Evolutionary conservation across 2,113 vertebrate species (phyloP).

Genomic region (Microcebus tavaratra): DNA sequence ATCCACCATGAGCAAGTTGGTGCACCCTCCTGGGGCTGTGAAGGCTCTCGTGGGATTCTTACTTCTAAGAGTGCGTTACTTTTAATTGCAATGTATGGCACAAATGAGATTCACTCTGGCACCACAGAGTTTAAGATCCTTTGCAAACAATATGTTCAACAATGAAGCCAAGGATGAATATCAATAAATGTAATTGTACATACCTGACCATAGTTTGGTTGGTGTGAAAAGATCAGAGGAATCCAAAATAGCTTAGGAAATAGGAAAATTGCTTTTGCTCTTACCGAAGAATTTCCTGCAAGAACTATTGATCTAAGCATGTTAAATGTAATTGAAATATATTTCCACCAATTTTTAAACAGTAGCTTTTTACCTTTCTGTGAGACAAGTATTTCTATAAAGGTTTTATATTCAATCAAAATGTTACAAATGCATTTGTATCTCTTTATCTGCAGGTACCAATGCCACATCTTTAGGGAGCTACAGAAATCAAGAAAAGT

Average conservation of each 20-base stretch:
- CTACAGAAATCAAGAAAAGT: conserved; percentile 78
- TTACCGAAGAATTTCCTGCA: conserved; percentile 71
- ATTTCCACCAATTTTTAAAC: conserved; percentile 81
- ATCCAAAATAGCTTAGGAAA: conserved; percentile 76
- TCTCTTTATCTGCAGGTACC: conserved; percentile 75
- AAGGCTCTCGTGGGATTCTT: not conserved
- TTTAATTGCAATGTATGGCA: conserved; percentile 68
- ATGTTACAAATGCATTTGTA: conserved; percentile 77
- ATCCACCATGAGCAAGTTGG: not conserved
- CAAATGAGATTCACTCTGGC: conserved; percentile 48
- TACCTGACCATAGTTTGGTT: conserved; percentile 71
- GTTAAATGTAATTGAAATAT: conserved; percentile 83
- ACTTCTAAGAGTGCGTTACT: conserved; percentile 48
- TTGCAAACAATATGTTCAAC: conserved; percentile 75
- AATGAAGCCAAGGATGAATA: conserved; percentile 67
- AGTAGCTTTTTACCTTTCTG: conserved; percentile 79
- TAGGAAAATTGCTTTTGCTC: conserved; percentile 75
- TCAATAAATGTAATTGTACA: conserved; percentile 79
- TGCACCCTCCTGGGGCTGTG: not conserved
- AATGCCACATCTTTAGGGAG: conserved; percentile 62
- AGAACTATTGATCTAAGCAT: conserved; percentile 76
- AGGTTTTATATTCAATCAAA: conserved; percentile 79
- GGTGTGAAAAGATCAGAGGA: conserved; percentile 66
- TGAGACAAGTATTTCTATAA: conserved; percentile 84
- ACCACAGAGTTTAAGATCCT: conserved; percentile 52